Conservation (phyloP, 2,888 invertebrate species). For the Dorcus parallelipipedus region DNA sequence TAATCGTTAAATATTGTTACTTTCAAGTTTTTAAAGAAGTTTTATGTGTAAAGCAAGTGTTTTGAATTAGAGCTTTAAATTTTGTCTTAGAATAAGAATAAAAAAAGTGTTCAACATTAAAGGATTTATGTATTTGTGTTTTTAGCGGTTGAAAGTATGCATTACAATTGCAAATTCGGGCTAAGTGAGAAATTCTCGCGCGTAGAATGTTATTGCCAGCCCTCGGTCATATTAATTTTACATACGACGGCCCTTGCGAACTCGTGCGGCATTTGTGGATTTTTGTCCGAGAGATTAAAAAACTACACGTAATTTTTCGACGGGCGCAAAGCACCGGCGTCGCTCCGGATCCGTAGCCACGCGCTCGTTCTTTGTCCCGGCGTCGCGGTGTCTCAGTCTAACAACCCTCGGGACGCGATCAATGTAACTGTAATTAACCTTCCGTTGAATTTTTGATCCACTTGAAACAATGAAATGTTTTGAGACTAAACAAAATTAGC, state of each 20-base stretch:
- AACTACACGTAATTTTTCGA: neutral
- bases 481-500: conserved; percentile 65
- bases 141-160: neutral
- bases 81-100: too few species aligned
- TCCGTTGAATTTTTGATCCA: conserved; percentile 65
- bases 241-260: neutral
- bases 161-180: conserved; percentile 7
- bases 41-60: too few species aligned
- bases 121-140: neutral
- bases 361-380: conserved; percentile 6
- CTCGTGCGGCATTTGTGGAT: too few species aligned
- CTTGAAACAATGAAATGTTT: conserved; percentile 65
- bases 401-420: conserved; percentile 45
- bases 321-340: neutral
- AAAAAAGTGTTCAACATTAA: too few species aligned
- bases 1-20: too few species aligned
- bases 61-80: too few species aligned
- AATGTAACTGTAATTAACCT: conserved; percentile 60
- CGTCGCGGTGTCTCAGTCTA: conserved; percentile 2
- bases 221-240: neutral
- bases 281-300: neutral
- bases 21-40: too few species aligned
- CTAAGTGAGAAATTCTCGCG: conserved; percentile 1
- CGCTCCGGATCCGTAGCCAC: neutral
- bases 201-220: neutral